These are phyloP conservation scores for Nineta flava DNA, from an alignment of 2,888 invertebrate genomes.

Conservation along the genomic window DNA sequence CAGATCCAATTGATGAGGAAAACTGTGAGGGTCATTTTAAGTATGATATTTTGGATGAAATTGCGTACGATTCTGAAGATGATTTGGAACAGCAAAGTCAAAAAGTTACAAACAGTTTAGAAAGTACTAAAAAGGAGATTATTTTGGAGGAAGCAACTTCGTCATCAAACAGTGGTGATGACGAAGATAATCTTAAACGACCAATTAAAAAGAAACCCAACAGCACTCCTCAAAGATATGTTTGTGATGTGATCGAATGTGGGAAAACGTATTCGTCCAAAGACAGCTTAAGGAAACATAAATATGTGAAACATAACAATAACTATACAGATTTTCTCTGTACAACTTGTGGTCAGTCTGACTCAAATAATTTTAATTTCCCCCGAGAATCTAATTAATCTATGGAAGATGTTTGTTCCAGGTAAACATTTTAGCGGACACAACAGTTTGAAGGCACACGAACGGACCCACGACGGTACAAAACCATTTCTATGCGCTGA, in stretches of 20 bases:
- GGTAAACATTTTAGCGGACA: conserved; percentile 20
- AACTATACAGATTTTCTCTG: conserved; percentile 17
- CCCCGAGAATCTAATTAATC: no score
- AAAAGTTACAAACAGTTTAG: conserved; percentile 3
- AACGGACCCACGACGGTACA: conserved; percentile 18
- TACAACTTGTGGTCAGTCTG: conserved; percentile 21
- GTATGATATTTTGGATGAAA: no score
- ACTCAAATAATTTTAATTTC: no score
- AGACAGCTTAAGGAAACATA: conserved; percentile 10
- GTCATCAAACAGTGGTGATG: no score
- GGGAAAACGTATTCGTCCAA: conserved; percentile 10
- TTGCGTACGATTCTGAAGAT: no score
- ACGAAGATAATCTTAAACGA: no score
- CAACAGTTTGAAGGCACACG: conserved; percentile 19
- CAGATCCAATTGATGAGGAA: no score
- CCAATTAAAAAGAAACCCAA: no score
- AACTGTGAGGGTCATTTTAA: no score
- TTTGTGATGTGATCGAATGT: conserved; percentile 9
- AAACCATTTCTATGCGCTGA: conserved; percentile 18
- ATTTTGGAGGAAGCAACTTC: no score
- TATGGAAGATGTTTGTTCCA: conserved; percentile 10
- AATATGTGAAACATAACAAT: background rate
- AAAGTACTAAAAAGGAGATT: no score
- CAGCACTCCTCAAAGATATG: background rate
- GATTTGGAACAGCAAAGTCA: background rate